Base-by-base conservation (phyloP, 2,113 vertebrate genomes). In the Cygnus buccinator region DNA sequence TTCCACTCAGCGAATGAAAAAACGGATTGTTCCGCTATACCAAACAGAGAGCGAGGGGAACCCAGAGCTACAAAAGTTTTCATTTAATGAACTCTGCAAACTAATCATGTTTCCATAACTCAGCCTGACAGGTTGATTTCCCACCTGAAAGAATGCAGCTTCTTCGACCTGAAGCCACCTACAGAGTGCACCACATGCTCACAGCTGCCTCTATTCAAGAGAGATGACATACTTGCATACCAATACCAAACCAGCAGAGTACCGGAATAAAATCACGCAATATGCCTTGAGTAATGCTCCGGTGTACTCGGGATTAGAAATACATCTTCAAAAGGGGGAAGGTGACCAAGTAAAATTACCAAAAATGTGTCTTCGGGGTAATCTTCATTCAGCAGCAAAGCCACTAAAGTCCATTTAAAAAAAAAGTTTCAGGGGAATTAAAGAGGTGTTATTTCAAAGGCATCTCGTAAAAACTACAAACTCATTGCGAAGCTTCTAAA, bases 1-100 rank as follows among this genome's bases (percentile, higher is more conserved):
- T 98, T 99, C 95, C 95, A 96, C 97, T 99, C 97, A 97, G 93
- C 59, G 96, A 97, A 97, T 98, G 95, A 98, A 98, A 97, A 96
- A n/a, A 94, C 77, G 97, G 97, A 97, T 98, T 98, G 97, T 98
- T 97, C 73, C 87, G 94, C 95, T 84, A 87, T 57, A 96, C 95
- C 93, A 95, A 97, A 98, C 94, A 73, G 91, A 26, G 87, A 97
- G 97, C 87, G 93, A 87, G 77, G 93, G 91, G 94, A 96, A 93
- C 87, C 37, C 95, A 63, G 90, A 87, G 76, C 88, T 80, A 94
- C 84, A 67, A 92, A 97, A 65, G 90, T 85, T 98, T 97, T 97
- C 96, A 66, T 95, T 98, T 97, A 95, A 98, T 97, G 97, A 98
- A 97, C 96, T 97, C 62, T n/a, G 95, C 97, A 95, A 98, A 98